These are phyloP conservation scores for Lepilemur septentrionalis DNA, from an alignment of 2,797 vertebrate species.

Conservation along the genomic window DNA sequence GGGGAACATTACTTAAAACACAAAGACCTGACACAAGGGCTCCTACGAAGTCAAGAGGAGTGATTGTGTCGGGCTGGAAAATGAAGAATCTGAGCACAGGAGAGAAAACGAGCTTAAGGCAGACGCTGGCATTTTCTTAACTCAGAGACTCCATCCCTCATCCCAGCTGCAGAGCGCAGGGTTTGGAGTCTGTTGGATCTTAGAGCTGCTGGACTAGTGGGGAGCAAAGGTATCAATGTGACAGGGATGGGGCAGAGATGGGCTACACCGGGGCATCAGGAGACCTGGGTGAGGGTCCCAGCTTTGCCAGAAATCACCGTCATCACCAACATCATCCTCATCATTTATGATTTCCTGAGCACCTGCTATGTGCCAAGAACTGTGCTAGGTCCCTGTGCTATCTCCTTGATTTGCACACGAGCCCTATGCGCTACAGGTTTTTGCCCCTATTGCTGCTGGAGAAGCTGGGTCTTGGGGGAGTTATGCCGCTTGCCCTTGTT, in stretches of 20 bases:
- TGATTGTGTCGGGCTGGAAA: rapidly evolving
- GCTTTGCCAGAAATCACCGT: not conserved
- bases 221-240: not conserved
- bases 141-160: not conserved
- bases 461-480: not conserved
- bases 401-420: not conserved
- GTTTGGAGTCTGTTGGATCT: not conserved
- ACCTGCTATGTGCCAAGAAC: not conserved
- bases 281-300: not conserved
- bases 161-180: not conserved
- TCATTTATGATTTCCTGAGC: not conserved
- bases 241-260: rapidly evolving
- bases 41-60: not conserved
- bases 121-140: not conserved
- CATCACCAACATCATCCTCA: not conserved
- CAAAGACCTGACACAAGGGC: not conserved
- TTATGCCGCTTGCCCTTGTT: not conserved
- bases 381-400: rapidly evolving
- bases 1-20: not conserved
- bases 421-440: not conserved
- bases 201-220: not conserved
- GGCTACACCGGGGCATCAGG: not conserved
- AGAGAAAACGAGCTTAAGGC: not conserved
- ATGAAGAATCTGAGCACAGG: not conserved
- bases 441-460: not conserved